Evolutionary conservation across 2,888 invertebrate genomes (phyloP), one percentile per base, ranked within the genome.

Genomic region (Machimus rusticus): DNA sequence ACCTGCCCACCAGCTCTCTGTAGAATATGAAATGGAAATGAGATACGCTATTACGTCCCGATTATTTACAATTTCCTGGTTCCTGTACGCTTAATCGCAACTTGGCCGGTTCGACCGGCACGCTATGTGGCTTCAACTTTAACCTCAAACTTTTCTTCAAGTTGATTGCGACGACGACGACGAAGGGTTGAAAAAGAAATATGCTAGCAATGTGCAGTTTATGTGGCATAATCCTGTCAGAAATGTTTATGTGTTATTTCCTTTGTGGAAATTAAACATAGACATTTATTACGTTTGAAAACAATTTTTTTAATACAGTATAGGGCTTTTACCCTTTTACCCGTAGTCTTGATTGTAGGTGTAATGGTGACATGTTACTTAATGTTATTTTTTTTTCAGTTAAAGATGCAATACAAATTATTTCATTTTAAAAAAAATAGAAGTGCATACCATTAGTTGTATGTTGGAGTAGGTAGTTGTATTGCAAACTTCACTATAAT

Each of bases 61-160:
- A 79, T 79, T 79, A 79, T 79, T 79, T 79, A 79, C 79, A 79
- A 79, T 79, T 79, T 79, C 79, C 79, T 46, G 46, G 16, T 79
- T 51, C 78, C 79, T 51, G 79, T 28, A 79, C 37, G 31, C 79
- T 51, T 79, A 79, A 79, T 79, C 51, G 79, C 31, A 66, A 66
- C 12, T 3, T 66, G 23, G 12, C 23, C 66, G 19, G 4, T n/a
- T n/a, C 51, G n/a, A 66, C 66, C 28, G n/a, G 66, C 66, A 66
- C 66, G 66, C 66, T 66, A 66, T 66, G 28, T 12, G 66, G 23
- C 12, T 66, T 66, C 28, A 66, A 12, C 28, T 66, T 66, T 66
- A 12, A 28, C 66, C 66, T 28, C 57, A 23, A 28, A 12, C 66
- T 12, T 23, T 66, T 66, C 9, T 12, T 28, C 23, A 19, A 28